These are phyloP conservation scores for Euproctis similis DNA, from an alignment of 2,888 invertebrate genomes.

Conservation along the genomic window DNA sequence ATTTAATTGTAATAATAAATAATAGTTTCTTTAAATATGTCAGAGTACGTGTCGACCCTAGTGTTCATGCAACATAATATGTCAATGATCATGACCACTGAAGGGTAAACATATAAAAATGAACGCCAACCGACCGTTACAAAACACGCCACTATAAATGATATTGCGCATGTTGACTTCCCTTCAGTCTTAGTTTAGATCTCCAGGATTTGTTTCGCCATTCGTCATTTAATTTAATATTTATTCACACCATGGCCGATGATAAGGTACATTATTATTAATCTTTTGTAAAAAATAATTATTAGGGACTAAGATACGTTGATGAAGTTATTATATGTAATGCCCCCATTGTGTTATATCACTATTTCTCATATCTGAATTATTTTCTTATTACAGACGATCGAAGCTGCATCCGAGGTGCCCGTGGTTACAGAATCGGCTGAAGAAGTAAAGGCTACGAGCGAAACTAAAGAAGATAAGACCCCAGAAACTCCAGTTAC, in stretches of 20 bases:
- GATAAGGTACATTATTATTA: constrained; percentile 35
- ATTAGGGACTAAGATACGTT: neutral
- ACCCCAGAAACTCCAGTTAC: constrained; percentile 69
- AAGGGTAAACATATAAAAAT: constrained; percentile 59
- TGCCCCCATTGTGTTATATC: too few relatives aligned
- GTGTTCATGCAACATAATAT: constrained; percentile 42
- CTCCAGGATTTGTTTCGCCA: constrained; percentile 26
- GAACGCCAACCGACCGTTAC: constrained; percentile 52
- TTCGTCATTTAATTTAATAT: too few relatives aligned
- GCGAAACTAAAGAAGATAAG: constrained; percentile 54
- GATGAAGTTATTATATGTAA: neutral
- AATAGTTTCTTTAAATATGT: too few relatives aligned
- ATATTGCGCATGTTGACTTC: constrained; percentile 34
- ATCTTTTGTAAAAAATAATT: too few relatives aligned
- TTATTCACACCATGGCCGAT: constrained; percentile 45
- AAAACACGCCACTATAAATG: constrained; percentile 49
- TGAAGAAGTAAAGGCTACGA: constrained; percentile 44
- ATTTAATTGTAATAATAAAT: too few relatives aligned
- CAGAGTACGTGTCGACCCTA: constrained; percentile 43
- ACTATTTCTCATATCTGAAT: constrained; percentile 6
- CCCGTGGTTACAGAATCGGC: constrained; percentile 39
- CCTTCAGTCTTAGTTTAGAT: constrained; percentile 47
- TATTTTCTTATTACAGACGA: constrained; percentile 49
- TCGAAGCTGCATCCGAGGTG: constrained; percentile 50
- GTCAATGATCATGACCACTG: constrained; percentile 49